phyloP scores from a whole-genome alignment of 2,797 vertebrate genomes.

The Graptemys geographica region DNA sequence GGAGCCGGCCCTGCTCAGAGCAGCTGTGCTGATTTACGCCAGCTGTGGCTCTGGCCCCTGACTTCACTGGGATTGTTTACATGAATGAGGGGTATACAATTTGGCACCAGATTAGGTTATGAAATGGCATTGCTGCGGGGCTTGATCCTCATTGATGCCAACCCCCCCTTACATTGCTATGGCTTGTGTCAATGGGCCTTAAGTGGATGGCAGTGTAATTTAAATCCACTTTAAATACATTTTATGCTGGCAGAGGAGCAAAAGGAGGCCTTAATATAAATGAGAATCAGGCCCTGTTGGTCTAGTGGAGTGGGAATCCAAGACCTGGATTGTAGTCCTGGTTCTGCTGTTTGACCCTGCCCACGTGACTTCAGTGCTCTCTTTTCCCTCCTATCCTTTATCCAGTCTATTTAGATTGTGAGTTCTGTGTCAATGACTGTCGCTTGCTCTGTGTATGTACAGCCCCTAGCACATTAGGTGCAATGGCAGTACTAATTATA shows the following conservation, averaged over 20 bases:
- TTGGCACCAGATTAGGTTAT: background rate
- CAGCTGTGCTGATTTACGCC: background rate
- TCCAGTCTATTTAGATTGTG: background rate
- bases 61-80: background rate
- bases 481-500: background rate
- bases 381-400: background rate
- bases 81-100: background rate
- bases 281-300: background rate
- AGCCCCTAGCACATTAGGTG: background rate
- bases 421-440: rapidly evolving
- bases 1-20: background rate
- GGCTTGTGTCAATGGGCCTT: background rate
- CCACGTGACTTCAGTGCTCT: background rate
- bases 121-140: background rate
- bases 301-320: too few species aligned
- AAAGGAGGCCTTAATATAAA: background rate
- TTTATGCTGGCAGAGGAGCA: background rate
- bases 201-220: background rate
- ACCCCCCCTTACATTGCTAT: background rate
- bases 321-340: background rate
- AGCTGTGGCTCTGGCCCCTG: background rate
- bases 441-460: background rate
- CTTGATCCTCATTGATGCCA: background rate
- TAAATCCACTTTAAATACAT: background rate
- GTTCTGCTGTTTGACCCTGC: background rate